Evolutionary conservation across 64 coral and sea anemone species (phyloP).

Genomic region (Dendronephthya gigantea): DNA sequence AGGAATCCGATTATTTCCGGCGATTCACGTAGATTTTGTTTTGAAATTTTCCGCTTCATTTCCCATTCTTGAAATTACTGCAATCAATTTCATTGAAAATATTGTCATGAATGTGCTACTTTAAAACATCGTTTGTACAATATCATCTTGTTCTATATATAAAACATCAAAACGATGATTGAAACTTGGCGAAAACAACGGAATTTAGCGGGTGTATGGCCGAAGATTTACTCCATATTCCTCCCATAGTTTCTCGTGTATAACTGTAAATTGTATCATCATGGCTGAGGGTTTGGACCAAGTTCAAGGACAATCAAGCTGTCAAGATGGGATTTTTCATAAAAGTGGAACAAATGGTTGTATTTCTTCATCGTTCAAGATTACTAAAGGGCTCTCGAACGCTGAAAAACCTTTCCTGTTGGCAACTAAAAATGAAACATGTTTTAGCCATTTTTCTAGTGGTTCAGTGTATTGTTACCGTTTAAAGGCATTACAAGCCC

Average conservation of each 20-base stretch:
- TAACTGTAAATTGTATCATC: not conserved
- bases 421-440: constrained; percentile 1
- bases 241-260: not conserved
- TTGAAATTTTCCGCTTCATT: not conserved
- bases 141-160: not conserved
- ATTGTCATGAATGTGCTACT: not conserved
- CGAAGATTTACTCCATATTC: too few species aligned
- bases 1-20: not conserved
- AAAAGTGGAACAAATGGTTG: not conserved
- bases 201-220: not conserved
- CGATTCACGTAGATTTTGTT: not conserved
- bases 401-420: not conserved
- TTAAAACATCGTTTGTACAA: not conserved
- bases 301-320: not conserved
- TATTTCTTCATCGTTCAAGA: not conserved
- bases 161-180: not conserved
- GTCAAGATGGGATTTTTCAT: not conserved
- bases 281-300: not conserved
- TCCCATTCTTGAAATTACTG: not conserved
- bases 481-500: not conserved
- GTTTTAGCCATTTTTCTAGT: not conserved
- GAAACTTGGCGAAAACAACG: not conserved
- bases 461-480: not conserved
- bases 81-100: not conserved
- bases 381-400: not conserved